Base-by-base conservation (phyloP, 2,797 vertebrate species). In the Scyliorhinus canicula region DNA sequence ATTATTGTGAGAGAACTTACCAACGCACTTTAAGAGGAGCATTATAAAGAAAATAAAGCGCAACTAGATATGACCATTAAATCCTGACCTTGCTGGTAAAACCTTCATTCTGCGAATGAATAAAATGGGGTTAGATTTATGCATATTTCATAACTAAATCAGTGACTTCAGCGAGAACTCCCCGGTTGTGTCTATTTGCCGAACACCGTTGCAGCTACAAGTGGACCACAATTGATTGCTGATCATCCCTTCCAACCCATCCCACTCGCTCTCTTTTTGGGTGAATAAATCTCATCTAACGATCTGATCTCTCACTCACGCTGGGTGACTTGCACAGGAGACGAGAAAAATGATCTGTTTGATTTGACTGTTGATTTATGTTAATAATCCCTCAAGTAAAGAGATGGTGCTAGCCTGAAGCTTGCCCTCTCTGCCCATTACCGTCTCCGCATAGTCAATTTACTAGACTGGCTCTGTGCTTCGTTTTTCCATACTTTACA, bases 311-410 rank as follows among this genome's bases (percentile, higher is more conserved):
- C 55, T 19, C 40, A 71, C 44, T 94, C n/a, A 40, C 57, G 65
- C 93, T n/a, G 44, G 69, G 21, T 55, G 67, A 94, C 44, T 31
- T 52, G 47, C 65, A 21, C 93, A 52, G 40, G 50, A 44, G 74
- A 47, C 55, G 50, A 35, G 67, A 19, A 50, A 40, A 50, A 74
- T 50, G 67, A 16, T 55, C 31, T 44, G 71, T 52, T 74, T 71
- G 44, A 93, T 93, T 67, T 52, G 44, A 93, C 93, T 69, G 93
- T 35, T 74, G 67, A 71, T 52, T 94, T 67, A 74, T 94, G 47
- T 40, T 94, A 94, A 94, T 94, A 47, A 47, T 69, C 50, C 47
- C 69, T 94, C 67, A 74, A 19, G 28, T 94, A 74, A 74, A 74
- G 93, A 74, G 67, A 52, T 50, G 31, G 0, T 74, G 12, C 67